phyloP scores from a whole-genome alignment of 1,140 invertebrate species.

The Telenomus remus region DNA sequence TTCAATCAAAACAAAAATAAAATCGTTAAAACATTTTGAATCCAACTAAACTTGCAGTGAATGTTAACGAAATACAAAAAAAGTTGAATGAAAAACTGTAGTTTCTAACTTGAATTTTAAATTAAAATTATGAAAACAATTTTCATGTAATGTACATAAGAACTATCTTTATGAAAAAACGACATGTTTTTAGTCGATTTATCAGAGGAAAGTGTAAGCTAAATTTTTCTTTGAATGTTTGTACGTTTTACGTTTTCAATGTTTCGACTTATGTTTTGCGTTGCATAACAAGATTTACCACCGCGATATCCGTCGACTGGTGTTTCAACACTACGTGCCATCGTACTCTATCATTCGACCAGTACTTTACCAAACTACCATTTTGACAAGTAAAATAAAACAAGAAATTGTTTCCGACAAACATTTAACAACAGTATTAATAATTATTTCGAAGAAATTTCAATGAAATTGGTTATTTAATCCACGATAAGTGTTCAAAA shows the following conservation, averaged over 20 bases:
- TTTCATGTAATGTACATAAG: no score
- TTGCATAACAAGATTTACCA: conserved; percentile 47
- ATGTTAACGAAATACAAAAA: no score
- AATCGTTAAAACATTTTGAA: conserved; percentile 11
- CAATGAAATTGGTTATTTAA: no score
- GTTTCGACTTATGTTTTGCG: conserved; percentile 25
- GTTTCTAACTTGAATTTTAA: no score
- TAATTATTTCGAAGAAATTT: no score
- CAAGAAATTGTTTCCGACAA: conserved; percentile 4
- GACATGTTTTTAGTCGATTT: no score
- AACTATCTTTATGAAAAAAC: no score
- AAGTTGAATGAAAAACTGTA: no score
- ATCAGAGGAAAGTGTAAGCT: not conserved
- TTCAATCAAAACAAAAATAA: not conserved
- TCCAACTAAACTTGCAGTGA: no score
- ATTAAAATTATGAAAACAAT: no score
- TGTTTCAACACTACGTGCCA: conserved; percentile 35
- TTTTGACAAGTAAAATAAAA: conserved; percentile 5
- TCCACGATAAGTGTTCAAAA: no score
- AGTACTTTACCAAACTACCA: conserved; percentile 33
- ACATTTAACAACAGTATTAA: not conserved
- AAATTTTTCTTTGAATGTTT: not conserved
- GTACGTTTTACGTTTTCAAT: conserved; percentile 18
- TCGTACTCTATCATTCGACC: conserved; percentile 9
- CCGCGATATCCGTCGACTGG: conserved; percentile 32